Percentiles rank a stretch among this genome's conserved stretches.
These are phyloP conservation scores for Procavia capensis DNA, from an alignment of 2,113 vertebrate species.

Conservation along the genomic window DNA sequence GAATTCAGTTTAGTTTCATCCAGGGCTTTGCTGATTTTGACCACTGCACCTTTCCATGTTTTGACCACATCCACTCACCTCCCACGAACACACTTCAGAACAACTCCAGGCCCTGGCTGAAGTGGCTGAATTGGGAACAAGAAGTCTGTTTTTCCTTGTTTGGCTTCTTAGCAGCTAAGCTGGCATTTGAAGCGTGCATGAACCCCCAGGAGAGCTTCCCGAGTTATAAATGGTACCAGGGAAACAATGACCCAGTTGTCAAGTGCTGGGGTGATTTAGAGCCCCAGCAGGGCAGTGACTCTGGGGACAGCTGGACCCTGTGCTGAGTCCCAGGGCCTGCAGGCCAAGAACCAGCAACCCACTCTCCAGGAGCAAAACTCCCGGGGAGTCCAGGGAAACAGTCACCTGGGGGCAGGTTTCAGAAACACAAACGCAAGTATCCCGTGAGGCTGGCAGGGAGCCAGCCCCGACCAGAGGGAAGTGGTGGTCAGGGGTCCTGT, in stretches of 20 bases:
- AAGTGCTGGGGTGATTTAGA: neutral
- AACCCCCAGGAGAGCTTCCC: neutral
- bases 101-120: neutral
- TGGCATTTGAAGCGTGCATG: neutral
- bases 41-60: neutral
- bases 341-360: no score
- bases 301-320: neutral
- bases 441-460: neutral
- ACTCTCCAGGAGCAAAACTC: neutral
- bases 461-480: neutral
- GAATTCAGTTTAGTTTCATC: no score
- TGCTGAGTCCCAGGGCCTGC: neutral
- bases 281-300: neutral
- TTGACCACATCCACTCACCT: no score
- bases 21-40: neutral
- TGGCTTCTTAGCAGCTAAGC: neutral
- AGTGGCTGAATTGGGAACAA: neutral
- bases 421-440: neutral
- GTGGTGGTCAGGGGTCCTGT: neutral
- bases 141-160: neutral
- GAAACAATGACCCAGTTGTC: constrained; percentile 23
- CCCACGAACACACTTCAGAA: neutral
- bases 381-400: neutral
- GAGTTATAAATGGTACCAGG: neutral
- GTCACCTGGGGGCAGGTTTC: neutral